Evolutionary conservation across 2,113 vertebrate species (phyloP).

Genomic region (Sphaerodactylus townsendi): DNA sequence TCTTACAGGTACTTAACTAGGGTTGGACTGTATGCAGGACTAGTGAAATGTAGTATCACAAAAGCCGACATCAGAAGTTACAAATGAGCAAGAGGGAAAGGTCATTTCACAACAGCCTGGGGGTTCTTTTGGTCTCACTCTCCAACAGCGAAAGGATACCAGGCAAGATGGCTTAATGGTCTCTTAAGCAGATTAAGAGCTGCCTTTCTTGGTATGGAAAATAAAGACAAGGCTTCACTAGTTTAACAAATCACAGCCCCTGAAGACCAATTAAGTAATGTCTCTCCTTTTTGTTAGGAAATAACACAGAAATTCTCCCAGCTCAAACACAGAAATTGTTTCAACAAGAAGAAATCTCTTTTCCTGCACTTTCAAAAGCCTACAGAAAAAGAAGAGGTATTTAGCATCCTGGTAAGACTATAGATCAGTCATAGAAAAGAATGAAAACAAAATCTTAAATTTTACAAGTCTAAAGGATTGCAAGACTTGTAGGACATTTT

Average conservation of each 20-base stretch:
- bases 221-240: not conserved
- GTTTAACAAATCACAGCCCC: not conserved
- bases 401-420: rapidly evolving
- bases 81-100: not conserved
- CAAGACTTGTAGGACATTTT: slow-evolving; percentile 19
- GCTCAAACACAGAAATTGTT: not conserved
- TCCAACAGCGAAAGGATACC: not conserved
- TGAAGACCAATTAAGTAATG: not conserved
- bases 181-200: not conserved
- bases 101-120: not conserved
- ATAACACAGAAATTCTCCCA: not conserved
- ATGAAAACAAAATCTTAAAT: slow-evolving; percentile 26
- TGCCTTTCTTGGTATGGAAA: not conserved
- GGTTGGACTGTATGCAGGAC: not conserved
- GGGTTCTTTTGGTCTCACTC: not conserved
- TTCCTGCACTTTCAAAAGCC: slow-evolving; percentile 43
- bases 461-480: slow-evolving; percentile 26
- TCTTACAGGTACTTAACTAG: not conserved
- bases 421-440: slow-evolving; percentile 31
- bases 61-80: not conserved
- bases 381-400: slow-evolving; percentile 16
- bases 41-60: not conserved
- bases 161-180: not conserved
- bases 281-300: not conserved
- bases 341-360: slow-evolving; percentile 29